phyloP scores from a whole-genome alignment of 53 echinoderm and acorn worm species.

The Arbacia lixula region DNA sequence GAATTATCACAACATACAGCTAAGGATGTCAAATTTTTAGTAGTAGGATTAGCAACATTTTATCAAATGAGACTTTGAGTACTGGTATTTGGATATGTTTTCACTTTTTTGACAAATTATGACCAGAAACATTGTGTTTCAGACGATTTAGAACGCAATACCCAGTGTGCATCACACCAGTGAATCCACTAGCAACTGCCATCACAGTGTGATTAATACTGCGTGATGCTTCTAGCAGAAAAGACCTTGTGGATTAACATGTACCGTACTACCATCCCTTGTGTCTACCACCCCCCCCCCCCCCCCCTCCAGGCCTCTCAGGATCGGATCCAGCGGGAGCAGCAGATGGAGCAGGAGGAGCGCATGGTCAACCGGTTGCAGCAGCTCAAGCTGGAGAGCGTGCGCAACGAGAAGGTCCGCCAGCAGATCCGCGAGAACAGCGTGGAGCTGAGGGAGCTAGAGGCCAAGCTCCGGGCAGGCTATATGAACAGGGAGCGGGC shows the following conservation, averaged over 20 bases:
- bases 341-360: conserved; percentile 93
- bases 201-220: too few species aligned
- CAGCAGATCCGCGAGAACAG: conserved; percentile 98
- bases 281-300: neutral
- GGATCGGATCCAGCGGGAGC: conserved; percentile 71
- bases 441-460: conserved; percentile 87
- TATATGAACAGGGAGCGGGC: conserved; percentile 93
- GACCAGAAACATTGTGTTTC: too few species aligned
- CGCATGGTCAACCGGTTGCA: conserved; percentile 82
- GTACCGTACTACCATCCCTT: neutral
- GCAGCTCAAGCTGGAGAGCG: conserved; percentile 70
- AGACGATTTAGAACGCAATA: too few species aligned
- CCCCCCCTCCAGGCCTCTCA: conserved; percentile 61
- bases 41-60: too few species aligned
- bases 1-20: too few species aligned
- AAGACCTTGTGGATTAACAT: neutral
- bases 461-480: conserved; percentile 81
- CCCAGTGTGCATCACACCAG: too few species aligned
- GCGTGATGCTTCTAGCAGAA: too few species aligned
- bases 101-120: too few species aligned
- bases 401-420: conserved; percentile 80
- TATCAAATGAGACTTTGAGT: too few species aligned
- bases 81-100: too few species aligned
- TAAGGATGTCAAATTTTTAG: too few species aligned
- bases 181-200: too few species aligned